Base-by-base conservation (phyloP, 2,797 vertebrate genomes). In the Yasuhikotakia modesta region DNA sequence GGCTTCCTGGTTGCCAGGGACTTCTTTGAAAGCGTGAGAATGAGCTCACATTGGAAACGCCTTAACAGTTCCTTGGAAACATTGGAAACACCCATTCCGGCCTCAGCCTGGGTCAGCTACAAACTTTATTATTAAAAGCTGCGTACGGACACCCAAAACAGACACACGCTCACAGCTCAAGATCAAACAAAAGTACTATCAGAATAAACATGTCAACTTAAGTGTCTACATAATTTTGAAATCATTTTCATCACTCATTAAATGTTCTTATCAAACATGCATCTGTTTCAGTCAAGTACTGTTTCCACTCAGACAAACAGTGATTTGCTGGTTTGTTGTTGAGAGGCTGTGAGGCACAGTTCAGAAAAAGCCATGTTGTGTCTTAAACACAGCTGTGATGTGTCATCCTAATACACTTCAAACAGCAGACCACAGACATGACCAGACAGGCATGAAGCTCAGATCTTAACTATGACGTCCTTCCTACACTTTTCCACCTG, bases 21-120 rank as follows among this genome's bases (percentile, higher is more conserved):
- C n/a, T n/a, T n/a, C n/a, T n/a, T n/a, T n/a, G n/a, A 80, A 73
- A 79, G 85, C 87, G 79, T 84, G 39, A 86, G 89, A 90, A 90
- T 83, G 83, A 90, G 85, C 90, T 92, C 89, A 90, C 87, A 86
- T 10, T 87, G 88, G 91, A 72, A 91, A 93, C 91, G 77, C 78
- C 79, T 80, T 83, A 82, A 84, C 86, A 89, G 87, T 86, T 89
- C n/a, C n/a, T n/a, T n/a, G n/a, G n/a, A n/a, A n/a, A n/a, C n/a
- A n/a, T n/a, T n/a, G n/a, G n/a, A n/a, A n/a, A 87, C 84, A 78
- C 60, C 66, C 60, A 67, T 27, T 76, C 83, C 63, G 76, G 60
- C 39, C 70, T 45, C 57, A 19, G 57, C 78, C 80, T 73, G n/a
- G 22, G 74, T 21, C 19, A 43, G 39, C 11, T 8, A 72, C 60